A percentile compares a stretch with the other conserved stretches of the same genome.
phyloP scores from a whole-genome alignment of 1,140 invertebrate genomes.

The Dolichoris vasculosae region DNA sequence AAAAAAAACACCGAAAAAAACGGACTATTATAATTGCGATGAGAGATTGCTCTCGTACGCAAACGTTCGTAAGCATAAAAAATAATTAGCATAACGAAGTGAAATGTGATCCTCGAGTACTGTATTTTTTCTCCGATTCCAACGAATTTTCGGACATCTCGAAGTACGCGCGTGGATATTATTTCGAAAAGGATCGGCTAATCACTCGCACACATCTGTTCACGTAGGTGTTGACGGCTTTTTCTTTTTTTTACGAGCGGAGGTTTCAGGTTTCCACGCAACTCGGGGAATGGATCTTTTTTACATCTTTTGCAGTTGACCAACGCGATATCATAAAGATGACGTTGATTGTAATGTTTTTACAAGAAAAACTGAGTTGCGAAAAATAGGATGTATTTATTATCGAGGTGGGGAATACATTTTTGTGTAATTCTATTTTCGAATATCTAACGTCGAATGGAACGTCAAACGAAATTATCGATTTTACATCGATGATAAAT shows the following conservation, averaged over 20 bases:
- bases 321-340: slow-evolving; percentile 11
- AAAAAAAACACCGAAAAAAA: slow-evolving; percentile 5
- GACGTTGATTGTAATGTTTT: slow-evolving; percentile 5
- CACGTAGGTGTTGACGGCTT: slow-evolving; percentile 26
- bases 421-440: background rate
- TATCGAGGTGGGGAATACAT: background rate
- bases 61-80: slow-evolving; percentile 26
- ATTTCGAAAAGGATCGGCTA: slow-evolving; percentile 28
- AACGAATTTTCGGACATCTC: slow-evolving; percentile 1
- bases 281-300: background rate
- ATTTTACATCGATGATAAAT: slow-evolving; percentile 5
- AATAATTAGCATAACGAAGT: slow-evolving; percentile 52
- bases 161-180: slow-evolving; percentile 5
- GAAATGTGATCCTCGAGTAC: slow-evolving; percentile 33
- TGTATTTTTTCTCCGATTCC: slow-evolving; percentile 19
- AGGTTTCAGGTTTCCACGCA: slow-evolving; percentile 24
- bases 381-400: slow-evolving; percentile 6
- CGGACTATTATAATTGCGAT: slow-evolving; percentile 37
- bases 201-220: slow-evolving; percentile 34
- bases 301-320: background rate
- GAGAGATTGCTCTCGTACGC: slow-evolving; percentile 31
- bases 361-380: background rate
- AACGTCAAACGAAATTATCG: background rate
- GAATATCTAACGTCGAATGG: background rate
- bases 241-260: background rate